phyloP scores from a whole-genome alignment of 2,113 vertebrate genomes.

The Forbesichthys papilliferus region DNA sequence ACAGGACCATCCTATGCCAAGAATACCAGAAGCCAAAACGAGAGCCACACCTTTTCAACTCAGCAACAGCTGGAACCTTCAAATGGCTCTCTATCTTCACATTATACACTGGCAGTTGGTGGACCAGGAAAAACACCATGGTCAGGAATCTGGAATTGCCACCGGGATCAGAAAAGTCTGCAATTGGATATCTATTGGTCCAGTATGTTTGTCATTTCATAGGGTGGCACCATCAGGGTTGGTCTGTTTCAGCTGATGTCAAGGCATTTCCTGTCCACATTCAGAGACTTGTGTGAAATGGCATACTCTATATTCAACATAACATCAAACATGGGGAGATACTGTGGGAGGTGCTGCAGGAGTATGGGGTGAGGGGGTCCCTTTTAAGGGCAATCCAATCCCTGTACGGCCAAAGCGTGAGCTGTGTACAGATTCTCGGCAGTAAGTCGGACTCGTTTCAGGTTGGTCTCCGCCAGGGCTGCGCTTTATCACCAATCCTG shows the following conservation, averaged over 20 bases:
- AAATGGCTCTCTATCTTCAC: constrained; percentile 39
- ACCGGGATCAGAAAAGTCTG: constrained; percentile 34
- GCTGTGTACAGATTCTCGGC: too few relatives aligned
- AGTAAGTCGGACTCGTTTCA: too few relatives aligned
- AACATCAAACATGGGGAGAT: too few relatives aligned
- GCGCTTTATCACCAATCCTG: too few relatives aligned
- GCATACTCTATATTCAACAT: background rate
- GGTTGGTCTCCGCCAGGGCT: too few relatives aligned
- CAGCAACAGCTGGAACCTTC: constrained; percentile 55
- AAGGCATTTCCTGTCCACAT: background rate
- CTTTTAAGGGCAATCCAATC: too few relatives aligned
- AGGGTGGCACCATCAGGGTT: background rate
- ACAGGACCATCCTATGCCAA: constrained; percentile 38
- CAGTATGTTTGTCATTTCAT: constrained; percentile 24
- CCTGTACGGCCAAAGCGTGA: too few relatives aligned
- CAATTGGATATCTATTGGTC: constrained; percentile 21
- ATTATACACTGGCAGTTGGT: constrained; percentile 44
- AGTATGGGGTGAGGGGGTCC: too few relatives aligned
- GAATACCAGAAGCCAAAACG: constrained; percentile 44
- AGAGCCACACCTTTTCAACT: constrained; percentile 37
- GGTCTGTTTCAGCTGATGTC: constrained; percentile 20
- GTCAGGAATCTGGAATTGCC: constrained; percentile 49
- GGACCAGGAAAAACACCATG: constrained; percentile 23
- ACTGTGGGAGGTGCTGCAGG: too few relatives aligned
- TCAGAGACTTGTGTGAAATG: constrained; percentile 8